These are phyloP conservation scores for Plectropomus leopardus DNA, from an alignment of 2,113 vertebrate species.

Conservation along the genomic window DNA sequence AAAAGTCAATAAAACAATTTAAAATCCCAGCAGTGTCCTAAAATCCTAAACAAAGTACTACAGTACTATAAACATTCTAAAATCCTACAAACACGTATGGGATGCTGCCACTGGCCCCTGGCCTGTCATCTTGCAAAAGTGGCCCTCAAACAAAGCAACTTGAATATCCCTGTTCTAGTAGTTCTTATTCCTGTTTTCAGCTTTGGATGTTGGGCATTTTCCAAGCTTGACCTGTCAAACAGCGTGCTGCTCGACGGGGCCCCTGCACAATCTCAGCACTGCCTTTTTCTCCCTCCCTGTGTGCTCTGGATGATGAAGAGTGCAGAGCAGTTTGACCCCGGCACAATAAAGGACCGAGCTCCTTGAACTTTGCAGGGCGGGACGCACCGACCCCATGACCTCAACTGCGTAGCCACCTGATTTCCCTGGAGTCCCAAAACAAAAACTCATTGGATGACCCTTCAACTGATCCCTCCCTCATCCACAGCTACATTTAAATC, in stretches of 20 bases:
- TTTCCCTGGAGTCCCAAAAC: constrained; percentile 79
- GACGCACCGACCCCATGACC: constrained; percentile 47
- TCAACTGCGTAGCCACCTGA: constrained; percentile 60
- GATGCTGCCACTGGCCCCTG: too few species aligned
- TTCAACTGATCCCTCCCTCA: constrained; percentile 41
- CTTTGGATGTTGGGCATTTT: constrained; percentile 32
- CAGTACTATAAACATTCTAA: too few species aligned
- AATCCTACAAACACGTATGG: too few species aligned
- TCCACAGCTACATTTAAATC: constrained; percentile 49
- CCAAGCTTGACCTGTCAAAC: constrained; percentile 49
- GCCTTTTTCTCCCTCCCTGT: constrained; percentile 19
- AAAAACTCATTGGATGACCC: constrained; percentile 66
- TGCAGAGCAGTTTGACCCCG: constrained; percentile 64
- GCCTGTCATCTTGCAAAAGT: too few species aligned
- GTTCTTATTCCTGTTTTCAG: constrained; percentile 54
- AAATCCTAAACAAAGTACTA: too few species aligned
- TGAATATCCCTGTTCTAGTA: too few species aligned
- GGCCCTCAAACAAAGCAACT: too few species aligned
- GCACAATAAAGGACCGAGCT: constrained; percentile 48
- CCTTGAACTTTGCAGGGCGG: constrained; percentile 65
- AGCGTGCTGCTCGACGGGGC: constrained; percentile 30
- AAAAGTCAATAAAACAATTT: too few species aligned
- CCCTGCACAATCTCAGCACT: constrained; percentile 26
- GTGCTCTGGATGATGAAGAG: constrained; percentile 50
- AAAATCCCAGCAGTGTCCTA: too few species aligned